phyloP scores from a whole-genome alignment of 2,113 vertebrate species.

The Campylomormyrus tamandua region DNA sequence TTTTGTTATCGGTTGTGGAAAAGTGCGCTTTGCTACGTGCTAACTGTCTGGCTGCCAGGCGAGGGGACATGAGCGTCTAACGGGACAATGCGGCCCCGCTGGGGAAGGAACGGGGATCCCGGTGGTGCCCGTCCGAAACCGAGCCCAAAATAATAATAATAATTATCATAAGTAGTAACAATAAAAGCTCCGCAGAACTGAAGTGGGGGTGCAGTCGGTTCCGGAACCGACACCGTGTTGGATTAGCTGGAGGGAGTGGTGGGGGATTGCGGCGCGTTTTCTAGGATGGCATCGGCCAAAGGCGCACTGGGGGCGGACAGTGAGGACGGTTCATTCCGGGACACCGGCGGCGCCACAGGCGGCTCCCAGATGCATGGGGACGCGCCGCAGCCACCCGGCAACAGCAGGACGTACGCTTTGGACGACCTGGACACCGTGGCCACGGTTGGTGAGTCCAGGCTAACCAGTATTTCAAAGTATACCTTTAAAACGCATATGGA shows the following conservation, averaged over 20 bases:
- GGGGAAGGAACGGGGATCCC: neutral
- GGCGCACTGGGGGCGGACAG: conserved; percentile 43
- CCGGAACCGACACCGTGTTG: neutral
- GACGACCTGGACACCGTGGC: conserved; percentile 79
- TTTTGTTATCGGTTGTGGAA: neutral
- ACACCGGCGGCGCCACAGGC: conserved; percentile 33
- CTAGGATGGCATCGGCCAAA: conserved; percentile 59
- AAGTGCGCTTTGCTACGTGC: neutral
- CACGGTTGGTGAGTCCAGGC: conserved; percentile 72
- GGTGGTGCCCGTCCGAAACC: neutral
- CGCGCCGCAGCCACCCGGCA: conserved; percentile 32
- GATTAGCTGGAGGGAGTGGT: neutral
- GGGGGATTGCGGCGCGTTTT: neutral
- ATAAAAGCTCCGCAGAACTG: neutral
- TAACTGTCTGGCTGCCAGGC: neutral
- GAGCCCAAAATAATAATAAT: neutral
- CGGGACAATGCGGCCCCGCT: neutral
- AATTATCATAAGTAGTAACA: neutral
- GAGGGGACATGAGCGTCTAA: neutral
- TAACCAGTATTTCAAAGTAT: neutral
- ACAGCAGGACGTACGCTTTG: conserved; percentile 52
- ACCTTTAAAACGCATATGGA: neutral
- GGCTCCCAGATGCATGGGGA: conserved; percentile 37
- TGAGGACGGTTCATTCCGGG: conserved; percentile 50
- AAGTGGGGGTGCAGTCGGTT: neutral